Conservation (phyloP, 1,140 invertebrate genomes). For the Ceratosolen fusciceps region DNA sequence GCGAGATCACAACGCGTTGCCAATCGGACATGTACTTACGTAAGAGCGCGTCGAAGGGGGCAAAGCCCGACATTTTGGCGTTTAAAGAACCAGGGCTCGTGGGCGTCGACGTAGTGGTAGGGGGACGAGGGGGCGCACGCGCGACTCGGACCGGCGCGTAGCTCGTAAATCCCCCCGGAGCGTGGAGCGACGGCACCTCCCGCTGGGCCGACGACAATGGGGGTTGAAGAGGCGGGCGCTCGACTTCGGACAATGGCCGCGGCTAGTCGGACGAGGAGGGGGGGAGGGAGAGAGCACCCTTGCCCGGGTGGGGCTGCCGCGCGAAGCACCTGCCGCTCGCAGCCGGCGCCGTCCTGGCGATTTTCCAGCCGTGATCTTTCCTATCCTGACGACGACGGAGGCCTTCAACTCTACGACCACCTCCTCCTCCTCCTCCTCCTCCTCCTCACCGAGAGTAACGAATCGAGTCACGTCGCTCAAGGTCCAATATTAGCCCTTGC, state of each 20-base stretch:
- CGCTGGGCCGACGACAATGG: constrained; percentile 19
- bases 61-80: no score
- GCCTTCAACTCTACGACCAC: no score
- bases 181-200: constrained; percentile 10
- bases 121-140: not conserved
- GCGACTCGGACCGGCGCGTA: not conserved
- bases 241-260: constrained; percentile 15
- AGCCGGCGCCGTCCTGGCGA: not conserved
- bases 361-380: not conserved
- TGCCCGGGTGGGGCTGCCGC: not conserved
- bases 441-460: no score
- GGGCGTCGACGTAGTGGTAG: not conserved
- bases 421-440: no score
- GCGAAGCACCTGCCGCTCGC: constrained; percentile 11
- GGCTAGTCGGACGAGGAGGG: not conserved
- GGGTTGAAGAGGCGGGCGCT: constrained; percentile 28
- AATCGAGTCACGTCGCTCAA: no score
- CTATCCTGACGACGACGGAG: no score
- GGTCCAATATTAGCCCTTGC: no score
- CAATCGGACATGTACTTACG: no score
- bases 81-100: not conserved
- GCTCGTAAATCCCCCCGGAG: constrained; percentile 1
- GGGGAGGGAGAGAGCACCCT: no score
- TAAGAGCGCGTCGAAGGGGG: no score
- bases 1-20: no score